phyloP scores from a whole-genome alignment of 1,140 invertebrate species.

The Heliconius nattereri region DNA sequence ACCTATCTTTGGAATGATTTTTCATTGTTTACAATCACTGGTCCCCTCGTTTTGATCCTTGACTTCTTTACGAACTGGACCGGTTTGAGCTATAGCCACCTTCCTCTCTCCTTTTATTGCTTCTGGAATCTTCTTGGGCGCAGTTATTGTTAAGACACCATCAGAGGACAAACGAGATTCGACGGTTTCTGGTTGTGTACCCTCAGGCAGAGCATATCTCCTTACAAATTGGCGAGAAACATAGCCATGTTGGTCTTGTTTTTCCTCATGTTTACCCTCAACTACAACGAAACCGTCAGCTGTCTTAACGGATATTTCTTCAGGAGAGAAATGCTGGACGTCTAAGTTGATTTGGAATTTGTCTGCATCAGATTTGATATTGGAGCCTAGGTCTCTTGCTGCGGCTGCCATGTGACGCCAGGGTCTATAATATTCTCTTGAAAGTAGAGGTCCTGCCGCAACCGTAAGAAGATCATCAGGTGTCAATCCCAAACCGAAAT shows the following conservation, averaged over 20 bases:
- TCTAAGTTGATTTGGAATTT: conserved; percentile 85
- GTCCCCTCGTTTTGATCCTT: conserved; percentile 60
- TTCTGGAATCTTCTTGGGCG: conserved; percentile 82
- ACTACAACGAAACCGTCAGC: conserved; percentile 85
- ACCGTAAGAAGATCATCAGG: conserved; percentile 80
- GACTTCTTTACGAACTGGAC: conserved; percentile 77
- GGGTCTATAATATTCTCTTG: conserved; percentile 77
- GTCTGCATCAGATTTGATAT: conserved; percentile 66
- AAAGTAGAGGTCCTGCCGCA: conserved; percentile 54
- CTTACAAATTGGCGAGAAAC: conserved; percentile 84
- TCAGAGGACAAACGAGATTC: conserved; percentile 88
- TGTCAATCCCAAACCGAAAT: conserved; percentile 82
- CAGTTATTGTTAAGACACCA: conserved; percentile 87
- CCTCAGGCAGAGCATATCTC: conserved; percentile 83
- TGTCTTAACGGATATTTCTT: conserved; percentile 90
- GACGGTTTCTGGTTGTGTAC: conserved; percentile 86
- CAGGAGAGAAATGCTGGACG: conserved; percentile 88
- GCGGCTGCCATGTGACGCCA: conserved; percentile 76
- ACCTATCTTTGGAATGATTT: conserved; percentile 27
- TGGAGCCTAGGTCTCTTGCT: conserved; percentile 61
- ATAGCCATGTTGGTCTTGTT: conserved; percentile 82
- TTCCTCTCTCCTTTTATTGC: conserved; percentile 82
- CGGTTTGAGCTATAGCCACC: conserved; percentile 85
- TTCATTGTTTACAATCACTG: conserved; percentile 55
- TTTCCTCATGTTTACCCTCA: conserved; percentile 86